Evolutionary conservation across 2,888 invertebrate species (phyloP), one percentile per base, ranked within the genome.

Genomic region (Drosophila bunnanda): DNA sequence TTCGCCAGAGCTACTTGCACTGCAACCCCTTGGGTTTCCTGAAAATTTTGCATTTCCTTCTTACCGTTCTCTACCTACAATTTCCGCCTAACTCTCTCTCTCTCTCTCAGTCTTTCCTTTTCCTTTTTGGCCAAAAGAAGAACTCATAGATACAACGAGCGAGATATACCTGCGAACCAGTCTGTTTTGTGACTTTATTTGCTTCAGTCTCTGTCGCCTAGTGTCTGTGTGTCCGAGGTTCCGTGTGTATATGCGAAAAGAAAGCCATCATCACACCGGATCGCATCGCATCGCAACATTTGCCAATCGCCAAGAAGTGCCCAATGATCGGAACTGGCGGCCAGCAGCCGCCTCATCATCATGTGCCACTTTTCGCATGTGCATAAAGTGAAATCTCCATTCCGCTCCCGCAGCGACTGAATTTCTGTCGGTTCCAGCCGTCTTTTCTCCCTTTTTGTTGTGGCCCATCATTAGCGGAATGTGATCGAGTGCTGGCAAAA

Each of bases 331-430:
- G 70, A 82, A 76, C 82, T 79, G 75, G 69, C 82, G 57, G 75
- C 46, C 73, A 66, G 43, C 78, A 58, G 76, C 80, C 46, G 75
- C 86, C 54, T 82, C 88, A 83, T 83, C 88, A 88, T 88, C 84
- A 83, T 88, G 83, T 83, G 83, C 83, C 57, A 83, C 88, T 83
- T 83, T 83, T 88, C 87, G 75, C 88, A 83, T 86, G 75, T 55
- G 71, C 86, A 77, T 86, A 88, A 83, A 88, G 83, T 83, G 83
- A 83, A 83, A 83, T 86, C 74, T 73, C 55, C 54, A 85, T 76
- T 58, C 73, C 65, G 65, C 72, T 48, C 61, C 59, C 59, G 3
- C 25, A n/a, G 34, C 60, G 22, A 43, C 48, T 60, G 50, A 75
- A 77, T 83, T 82, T 83, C 83, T 80, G 80, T 73, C 36, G 22